Percentiles rank a stretch among this genome's conserved stretches.
Conservation (phyloP, 2,113 vertebrate species). For the Chauna torquata region DNA sequence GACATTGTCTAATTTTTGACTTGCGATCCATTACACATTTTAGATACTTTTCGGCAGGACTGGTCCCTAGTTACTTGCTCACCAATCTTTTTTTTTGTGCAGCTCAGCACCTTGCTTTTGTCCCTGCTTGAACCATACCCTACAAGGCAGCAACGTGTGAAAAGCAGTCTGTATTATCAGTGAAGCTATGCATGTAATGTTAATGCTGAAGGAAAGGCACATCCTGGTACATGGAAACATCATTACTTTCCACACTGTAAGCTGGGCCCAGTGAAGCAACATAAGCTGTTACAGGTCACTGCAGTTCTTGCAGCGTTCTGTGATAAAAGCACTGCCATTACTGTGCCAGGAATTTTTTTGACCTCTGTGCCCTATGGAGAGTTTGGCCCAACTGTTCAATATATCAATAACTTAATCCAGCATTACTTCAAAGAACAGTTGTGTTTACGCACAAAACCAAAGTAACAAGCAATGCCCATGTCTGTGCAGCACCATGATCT, state of each 20-base stretch:
- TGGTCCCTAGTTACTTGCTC: not conserved
- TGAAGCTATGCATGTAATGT: not conserved
- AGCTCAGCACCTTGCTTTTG: not conserved
- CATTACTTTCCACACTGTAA: not conserved
- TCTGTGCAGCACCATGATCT: not conserved
- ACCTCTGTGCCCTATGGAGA: not conserved
- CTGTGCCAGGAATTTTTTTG: not conserved
- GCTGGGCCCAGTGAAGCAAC: not conserved
- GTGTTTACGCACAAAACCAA: not conserved
- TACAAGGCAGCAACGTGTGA: not conserved
- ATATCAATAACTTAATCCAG: not conserved
- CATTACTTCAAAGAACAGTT: not conserved
- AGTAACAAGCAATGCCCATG: not conserved
- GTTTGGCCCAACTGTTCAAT: not conserved
- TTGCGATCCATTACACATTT: not conserved
- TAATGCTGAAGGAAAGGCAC: not conserved
- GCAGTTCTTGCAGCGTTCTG: not conserved
- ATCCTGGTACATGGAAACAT: not conserved
- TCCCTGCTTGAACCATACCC: not conserved
- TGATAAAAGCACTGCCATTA: not conserved
- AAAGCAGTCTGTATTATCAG: not conserved
- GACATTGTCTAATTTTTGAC: not conserved
- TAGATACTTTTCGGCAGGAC: not conserved
- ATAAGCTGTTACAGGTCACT: not conserved
- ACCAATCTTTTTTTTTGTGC: not conserved